Evolutionary conservation across 2,888 invertebrate genomes (phyloP), one percentile per base, ranked within the genome.

Genomic region (Ommatoiulus sabulosus): DNA sequence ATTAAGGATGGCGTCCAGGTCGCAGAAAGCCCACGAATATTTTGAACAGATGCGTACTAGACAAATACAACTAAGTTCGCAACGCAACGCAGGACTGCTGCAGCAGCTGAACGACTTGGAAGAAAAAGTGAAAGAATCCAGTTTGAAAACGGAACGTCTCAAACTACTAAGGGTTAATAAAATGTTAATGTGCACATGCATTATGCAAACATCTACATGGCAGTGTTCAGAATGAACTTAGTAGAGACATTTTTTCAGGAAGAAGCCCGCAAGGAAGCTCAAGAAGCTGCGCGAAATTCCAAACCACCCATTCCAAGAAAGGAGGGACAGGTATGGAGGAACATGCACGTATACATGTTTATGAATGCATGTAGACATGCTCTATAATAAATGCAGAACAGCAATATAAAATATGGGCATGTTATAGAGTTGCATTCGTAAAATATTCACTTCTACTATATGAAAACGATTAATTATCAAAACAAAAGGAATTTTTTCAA

Each of bases 61-160:
- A 35, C 80, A 80, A 80, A 35, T 35, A 35, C 12, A 35, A 4
- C 80, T 35, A 35, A 80, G 80, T 80, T 80, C 80, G 24, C 8
- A 35, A 80, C 80, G 80, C 80, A 80, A 80, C 35, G 10, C 80
- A 12, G 80, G 35, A 35, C 35, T 80, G 35, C 80, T 80, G 1
- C 80, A 80, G 80, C 80, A 35, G 10, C 80, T 80, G 80, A 24
- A 80, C 3, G 80, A 80, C 24, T 80, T 80, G 35, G 80, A 80
- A 80, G 80, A 80, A 35, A 80, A 80, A 80, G 24, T 80, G 15
- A 80, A 80, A 35, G 80, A 80, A 80, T 80, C 80, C 35, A 80
- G 80, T 8, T 35, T 80, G 80, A 80, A 80, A 35, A 80, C 80
- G 10, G 80, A 80, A 35, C 80, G 12, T 12, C 80, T 80, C 1